phyloP scores from a whole-genome alignment of 2,797 vertebrate species.

The Acrossocheilus fasciatus region DNA sequence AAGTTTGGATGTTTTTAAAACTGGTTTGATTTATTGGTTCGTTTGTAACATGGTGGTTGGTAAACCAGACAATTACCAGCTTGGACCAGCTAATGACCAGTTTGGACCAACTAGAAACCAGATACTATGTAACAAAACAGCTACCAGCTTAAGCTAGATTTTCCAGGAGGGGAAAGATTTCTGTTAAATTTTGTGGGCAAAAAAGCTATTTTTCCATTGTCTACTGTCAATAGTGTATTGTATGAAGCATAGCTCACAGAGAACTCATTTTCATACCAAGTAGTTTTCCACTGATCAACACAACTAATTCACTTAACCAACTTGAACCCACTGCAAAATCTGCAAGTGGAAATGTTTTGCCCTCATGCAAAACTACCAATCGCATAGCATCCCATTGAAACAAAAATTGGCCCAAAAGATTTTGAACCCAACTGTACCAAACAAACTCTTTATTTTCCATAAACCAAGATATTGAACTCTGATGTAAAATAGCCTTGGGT shows the following conservation, averaged over 20 bases:
- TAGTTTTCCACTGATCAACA: not conserved
- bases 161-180: not conserved
- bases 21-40: not conserved
- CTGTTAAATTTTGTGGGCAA: not conserved
- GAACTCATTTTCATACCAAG: not conserved
- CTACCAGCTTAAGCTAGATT: not conserved
- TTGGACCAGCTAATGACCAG: not conserved
- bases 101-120: not conserved
- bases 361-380: not conserved
- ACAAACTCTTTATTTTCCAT: not conserved
- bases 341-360: not conserved
- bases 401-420: not conserved
- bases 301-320: not conserved
- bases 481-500: not conserved
- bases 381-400: not conserved
- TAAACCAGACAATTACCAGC: not conserved
- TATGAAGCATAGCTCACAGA: not conserved
- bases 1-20: constrained; percentile 40
- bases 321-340: not conserved
- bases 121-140: not conserved
- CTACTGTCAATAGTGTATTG: too few species aligned
- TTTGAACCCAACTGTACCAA: not conserved
- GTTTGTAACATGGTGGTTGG: not conserved
- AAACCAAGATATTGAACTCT: not conserved
- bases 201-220: not conserved